Percentiles rank a stretch among this genome's conserved stretches.
Evolutionary conservation across 23 tunicate genomes (phyloP).

Genomic region (Trididemnum miniatum): DNA sequence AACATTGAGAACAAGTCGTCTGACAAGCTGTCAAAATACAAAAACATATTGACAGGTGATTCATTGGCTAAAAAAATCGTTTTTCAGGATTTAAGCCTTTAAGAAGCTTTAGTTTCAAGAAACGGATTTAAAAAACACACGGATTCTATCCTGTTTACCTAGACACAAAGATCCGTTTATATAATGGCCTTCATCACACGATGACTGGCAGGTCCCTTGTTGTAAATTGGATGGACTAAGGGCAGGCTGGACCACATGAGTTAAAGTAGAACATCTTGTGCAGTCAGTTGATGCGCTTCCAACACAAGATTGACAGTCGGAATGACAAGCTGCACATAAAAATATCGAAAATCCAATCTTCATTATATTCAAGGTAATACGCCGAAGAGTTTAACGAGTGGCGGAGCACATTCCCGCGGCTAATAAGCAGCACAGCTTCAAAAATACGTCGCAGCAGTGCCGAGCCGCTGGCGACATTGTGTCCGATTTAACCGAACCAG

Average conservation of each 20-base stretch:
- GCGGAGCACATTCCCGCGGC: too few species aligned
- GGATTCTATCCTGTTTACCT: constrained; percentile 28
- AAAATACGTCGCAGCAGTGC: too few species aligned
- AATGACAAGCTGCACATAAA: constrained; percentile 56
- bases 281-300: constrained; percentile 42
- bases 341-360: too few species aligned
- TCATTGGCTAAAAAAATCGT: background rate
- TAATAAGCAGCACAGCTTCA: too few species aligned
- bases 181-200: constrained; percentile 48
- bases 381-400: too few species aligned
- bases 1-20: constrained; percentile 47
- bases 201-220: constrained; percentile 44
- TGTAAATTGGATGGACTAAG: background rate
- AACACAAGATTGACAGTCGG: constrained; percentile 52
- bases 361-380: too few species aligned
- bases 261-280: constrained; percentile 26
- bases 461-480: too few species aligned
- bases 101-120: too few species aligned
- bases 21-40: constrained; percentile 60
- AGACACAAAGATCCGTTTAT: constrained; percentile 40
- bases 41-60: background rate
- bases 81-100: background rate
- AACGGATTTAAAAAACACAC: background rate
- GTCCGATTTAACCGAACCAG: too few species aligned
- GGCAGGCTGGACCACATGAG: constrained; percentile 50